Conservation (phyloP, 2,113 vertebrate species). For the Zosterops lateralis region DNA sequence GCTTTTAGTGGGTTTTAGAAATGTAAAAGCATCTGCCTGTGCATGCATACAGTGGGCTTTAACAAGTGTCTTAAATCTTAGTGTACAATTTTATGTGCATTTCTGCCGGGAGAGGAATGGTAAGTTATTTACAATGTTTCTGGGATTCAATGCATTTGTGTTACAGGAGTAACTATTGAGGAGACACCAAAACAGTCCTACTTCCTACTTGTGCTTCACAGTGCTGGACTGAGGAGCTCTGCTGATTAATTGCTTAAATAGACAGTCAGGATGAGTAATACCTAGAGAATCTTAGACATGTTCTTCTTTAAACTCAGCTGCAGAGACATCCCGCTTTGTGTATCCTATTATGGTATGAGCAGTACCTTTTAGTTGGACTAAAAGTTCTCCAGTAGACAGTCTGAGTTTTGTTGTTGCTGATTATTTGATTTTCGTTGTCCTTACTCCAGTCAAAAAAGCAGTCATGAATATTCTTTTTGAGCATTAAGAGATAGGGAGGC, state of each 20-base stretch:
- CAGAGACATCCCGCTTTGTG: neutral
- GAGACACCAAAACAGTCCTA: neutral
- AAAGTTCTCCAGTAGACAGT: neutral
- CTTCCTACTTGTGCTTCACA: neutral
- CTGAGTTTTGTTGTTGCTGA: neutral
- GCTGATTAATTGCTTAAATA: neutral
- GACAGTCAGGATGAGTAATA: neutral
- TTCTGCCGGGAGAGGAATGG: neutral
- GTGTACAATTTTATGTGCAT: neutral
- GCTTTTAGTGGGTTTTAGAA: neutral
- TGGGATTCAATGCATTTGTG: neutral
- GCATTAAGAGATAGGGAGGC: neutral
- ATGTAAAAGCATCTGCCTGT: neutral
- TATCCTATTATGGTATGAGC: neutral
- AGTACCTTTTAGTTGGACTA: neutral
- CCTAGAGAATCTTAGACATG: neutral
- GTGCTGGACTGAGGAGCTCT: neutral
- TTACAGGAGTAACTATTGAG: neutral
- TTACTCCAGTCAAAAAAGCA: neutral
- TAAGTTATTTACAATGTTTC: neutral
- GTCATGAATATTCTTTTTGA: neutral
- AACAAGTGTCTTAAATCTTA: neutral
- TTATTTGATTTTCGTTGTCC: neutral
- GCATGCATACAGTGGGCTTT: neutral
- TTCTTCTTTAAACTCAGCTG: neutral